These are phyloP conservation scores for Sesamia nonagrioides DNA, from an alignment of 1,140 invertebrate genomes.

Conservation along the genomic window DNA sequence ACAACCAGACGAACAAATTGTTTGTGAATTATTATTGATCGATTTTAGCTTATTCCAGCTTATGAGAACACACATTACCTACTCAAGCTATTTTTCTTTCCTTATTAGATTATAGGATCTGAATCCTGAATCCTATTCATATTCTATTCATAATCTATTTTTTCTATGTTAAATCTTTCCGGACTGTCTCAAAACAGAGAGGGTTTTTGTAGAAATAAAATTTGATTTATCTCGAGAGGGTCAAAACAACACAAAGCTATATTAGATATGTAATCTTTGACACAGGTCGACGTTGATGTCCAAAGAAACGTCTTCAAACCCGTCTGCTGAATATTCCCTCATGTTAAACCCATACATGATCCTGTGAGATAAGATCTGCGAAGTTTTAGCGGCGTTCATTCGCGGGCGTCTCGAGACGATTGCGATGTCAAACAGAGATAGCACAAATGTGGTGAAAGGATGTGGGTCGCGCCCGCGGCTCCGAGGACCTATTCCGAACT, in stretches of 20 bases:
- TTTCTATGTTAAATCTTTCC: too few relatives aligned
- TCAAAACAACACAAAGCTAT: background rate
- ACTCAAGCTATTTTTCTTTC: too few relatives aligned
- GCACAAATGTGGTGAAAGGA: constrained; percentile 78
- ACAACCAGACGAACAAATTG: background rate
- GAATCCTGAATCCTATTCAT: too few relatives aligned
- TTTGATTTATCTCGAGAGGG: background rate
- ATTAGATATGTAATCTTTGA: background rate
- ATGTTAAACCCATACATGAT: constrained; percentile 21
- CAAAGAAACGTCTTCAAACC: background rate
- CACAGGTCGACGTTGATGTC: background rate
- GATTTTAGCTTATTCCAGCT: background rate
- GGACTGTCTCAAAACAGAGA: too few relatives aligned
- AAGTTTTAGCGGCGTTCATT: constrained; percentile 21
- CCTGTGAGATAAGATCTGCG: constrained; percentile 19
- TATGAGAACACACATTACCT: too few relatives aligned
- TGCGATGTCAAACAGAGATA: constrained; percentile 82
- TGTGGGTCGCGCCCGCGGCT: constrained; percentile 73
- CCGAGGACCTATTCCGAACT: constrained; percentile 62
- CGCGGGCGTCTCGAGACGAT: constrained; percentile 65
- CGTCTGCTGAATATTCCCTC: constrained; percentile 25
- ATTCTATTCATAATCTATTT: too few relatives aligned
- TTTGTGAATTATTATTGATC: background rate
- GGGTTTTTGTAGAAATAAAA: too few relatives aligned
- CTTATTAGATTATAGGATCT: too few relatives aligned